A percentile compares a stretch with the other conserved stretches of the same genome.
These are phyloP conservation scores for Bombus waltoni DNA, from an alignment of 1,140 invertebrate genomes.

Conservation along the genomic window DNA sequence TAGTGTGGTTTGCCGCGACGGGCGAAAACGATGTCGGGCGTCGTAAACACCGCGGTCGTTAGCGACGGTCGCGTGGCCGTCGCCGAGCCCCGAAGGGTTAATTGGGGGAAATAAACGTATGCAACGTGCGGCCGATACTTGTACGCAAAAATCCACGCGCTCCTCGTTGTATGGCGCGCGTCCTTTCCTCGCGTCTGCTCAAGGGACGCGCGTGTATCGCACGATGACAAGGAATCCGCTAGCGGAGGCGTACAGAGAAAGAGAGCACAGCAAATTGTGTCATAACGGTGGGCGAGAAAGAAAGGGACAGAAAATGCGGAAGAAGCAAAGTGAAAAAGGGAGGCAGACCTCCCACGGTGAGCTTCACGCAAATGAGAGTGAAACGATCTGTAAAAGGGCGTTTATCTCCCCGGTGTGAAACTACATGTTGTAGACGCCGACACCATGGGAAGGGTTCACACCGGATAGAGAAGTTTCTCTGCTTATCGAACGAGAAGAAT, in stretches of 20 bases:
- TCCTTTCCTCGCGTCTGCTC: neutral
- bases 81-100: constrained; percentile 81
- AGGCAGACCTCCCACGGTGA: constrained; percentile 65
- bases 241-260: neutral
- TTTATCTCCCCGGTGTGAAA: constrained; percentile 59
- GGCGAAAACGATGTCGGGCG: neutral
- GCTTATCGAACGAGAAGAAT: constrained; percentile 7
- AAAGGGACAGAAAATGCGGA: constrained; percentile 19
- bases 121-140: constrained; percentile 55
- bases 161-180: constrained; percentile 23
- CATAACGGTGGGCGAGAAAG: constrained; percentile 7
- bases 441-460: constrained; percentile 13
- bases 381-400: constrained; percentile 60
- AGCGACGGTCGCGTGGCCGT: constrained; percentile 77
- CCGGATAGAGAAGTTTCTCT: constrained; percentile 15
- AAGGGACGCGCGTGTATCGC: neutral
- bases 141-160: constrained; percentile 57
- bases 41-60: constrained; percentile 79
- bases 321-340: constrained; percentile 60
- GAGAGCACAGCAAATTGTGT: constrained; percentile 32
- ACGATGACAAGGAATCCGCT: constrained; percentile 6
- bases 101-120: constrained; percentile 17
- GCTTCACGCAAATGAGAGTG: constrained; percentile 65
- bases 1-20: neutral
- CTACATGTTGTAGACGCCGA: constrained; percentile 20